Evolutionary conservation across 1,140 invertebrate genomes (phyloP), one percentile per base, ranked within the genome.

Genomic region (Pogonomyrmex barbatus): DNA sequence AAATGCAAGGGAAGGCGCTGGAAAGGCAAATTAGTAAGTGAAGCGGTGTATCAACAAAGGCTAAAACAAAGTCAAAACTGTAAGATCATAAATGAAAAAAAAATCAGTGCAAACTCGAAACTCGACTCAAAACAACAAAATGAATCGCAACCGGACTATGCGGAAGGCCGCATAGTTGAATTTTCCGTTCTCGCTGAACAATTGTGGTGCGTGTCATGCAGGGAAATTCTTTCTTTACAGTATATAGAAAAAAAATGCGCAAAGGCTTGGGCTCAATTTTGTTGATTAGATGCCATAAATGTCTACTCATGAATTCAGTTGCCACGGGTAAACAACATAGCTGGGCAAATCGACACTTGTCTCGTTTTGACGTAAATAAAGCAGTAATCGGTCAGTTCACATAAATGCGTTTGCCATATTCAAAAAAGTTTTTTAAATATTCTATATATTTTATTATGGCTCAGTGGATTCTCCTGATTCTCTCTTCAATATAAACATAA

Each of bases 311-410:
- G 10, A 58, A 58, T 58, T 9, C 56, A 58, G 56, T 58, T 24
- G 10, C 56, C 56, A 58, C 56, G 24, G 24, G 24, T 30, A 58
- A 58, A 58, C 56, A 58, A 1, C 56, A 58, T 2, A 58, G 8
- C 56, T 58, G 56, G 24, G 24, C n/a, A 58, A 58, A 30, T 58
- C 56, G 2, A 58, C 56, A 8, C 8, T 58, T 58, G 24, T 58
- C 56, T 58, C 56, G 56, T 58, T 58, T 58, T 9, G 56, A 58
- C 56, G 56, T 58, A 58, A 58, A 58, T 58, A 58, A 58, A 58
- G 56, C 56, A 58, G 24, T 58, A 58, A 58, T 58, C 24, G 56
- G 56, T 58, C 24, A 58, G 24, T 54, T 17, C 52, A 58, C 8
- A n/a, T n/a, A n/a, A n/a, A n/a, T n/a, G n/a, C n/a, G n/a, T n/a